Evolutionary conservation across 2,113 vertebrate genomes (phyloP).

Genomic region (Leptobrachium leishanense): DNA sequence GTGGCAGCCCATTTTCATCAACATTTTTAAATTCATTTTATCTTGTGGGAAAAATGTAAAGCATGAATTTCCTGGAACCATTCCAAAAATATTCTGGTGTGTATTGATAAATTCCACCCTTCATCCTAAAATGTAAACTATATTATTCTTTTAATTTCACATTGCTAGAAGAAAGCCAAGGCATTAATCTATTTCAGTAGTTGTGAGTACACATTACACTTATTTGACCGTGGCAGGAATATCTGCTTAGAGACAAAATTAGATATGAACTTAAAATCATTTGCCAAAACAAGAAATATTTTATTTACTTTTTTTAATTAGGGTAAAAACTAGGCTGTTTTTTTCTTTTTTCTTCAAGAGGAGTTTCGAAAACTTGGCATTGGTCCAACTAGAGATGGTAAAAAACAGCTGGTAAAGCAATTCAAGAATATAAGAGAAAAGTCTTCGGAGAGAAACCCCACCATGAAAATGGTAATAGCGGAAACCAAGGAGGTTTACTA

Average conservation of each 20-base stretch:
- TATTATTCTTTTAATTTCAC: slow-evolving; percentile 3
- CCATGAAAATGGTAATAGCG: too few relatives aligned
- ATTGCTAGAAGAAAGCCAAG: neutral
- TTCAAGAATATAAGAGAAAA: too few relatives aligned
- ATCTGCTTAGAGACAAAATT: neutral
- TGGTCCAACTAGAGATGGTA: neutral
- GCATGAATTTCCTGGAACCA: neutral
- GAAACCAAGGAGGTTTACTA: too few relatives aligned
- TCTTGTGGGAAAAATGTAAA: slow-evolving; percentile 20
- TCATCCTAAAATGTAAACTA: neutral
- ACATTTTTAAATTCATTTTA: neutral
- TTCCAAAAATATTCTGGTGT: slow-evolving; percentile 22
- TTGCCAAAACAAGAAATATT: too few relatives aligned
- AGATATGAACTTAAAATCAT: neutral
- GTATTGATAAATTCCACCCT: slow-evolving; percentile 40
- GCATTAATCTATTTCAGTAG: neutral
- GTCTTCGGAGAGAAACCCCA: too few relatives aligned
- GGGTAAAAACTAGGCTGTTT: neutral
- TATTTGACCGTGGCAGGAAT: too few relatives aligned
- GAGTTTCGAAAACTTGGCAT: neutral
- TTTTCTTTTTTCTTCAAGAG: neutral
- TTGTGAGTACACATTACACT: neutral
- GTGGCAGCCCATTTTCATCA: neutral
- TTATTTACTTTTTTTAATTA: too few relatives aligned
- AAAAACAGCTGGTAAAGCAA: too few relatives aligned